phyloP scores from a whole-genome alignment of 2,797 vertebrate genomes.

The Lithobates sylvaticus region DNA sequence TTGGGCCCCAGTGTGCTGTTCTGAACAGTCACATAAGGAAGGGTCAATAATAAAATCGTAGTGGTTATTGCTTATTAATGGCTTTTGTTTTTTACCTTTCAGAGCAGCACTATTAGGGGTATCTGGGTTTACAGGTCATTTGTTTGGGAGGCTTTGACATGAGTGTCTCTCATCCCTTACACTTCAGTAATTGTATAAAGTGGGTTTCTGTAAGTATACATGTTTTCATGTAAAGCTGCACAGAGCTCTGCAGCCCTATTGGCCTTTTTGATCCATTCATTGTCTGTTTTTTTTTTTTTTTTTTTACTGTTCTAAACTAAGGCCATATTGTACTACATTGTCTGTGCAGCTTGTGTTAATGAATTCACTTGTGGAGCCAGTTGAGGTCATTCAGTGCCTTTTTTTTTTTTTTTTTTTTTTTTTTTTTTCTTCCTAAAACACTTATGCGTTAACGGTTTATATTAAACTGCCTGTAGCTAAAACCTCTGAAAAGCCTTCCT shows the following conservation, averaged over 20 bases:
- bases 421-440: neutral
- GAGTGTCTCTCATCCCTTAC: slow-evolving; percentile 13
- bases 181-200: slow-evolving; percentile 21
- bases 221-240: slow-evolving; percentile 42
- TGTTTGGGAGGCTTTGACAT: slow-evolving; percentile 33
- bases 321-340: slow-evolving; percentile 15
- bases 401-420: slow-evolving; percentile 1
- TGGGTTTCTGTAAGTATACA: slow-evolving; percentile 50
- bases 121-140: slow-evolving; percentile 41
- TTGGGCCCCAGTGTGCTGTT: slow-evolving; percentile 39
- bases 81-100: slow-evolving; percentile 49
- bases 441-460: neutral
- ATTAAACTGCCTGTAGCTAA: slow-evolving; percentile 2
- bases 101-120: slow-evolving; percentile 48
- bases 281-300: no score
- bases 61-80: slow-evolving; percentile 41
- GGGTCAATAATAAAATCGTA: slow-evolving; percentile 25
- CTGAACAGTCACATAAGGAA: slow-evolving; percentile 23
- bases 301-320: neutral
- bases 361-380: slow-evolving; percentile 15
- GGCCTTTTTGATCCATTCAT: neutral
- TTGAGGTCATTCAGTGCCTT: slow-evolving; percentile 19
- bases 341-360: slow-evolving; percentile 37
- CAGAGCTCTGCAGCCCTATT: slow-evolving; percentile 16
- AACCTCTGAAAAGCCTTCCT: slow-evolving; percentile 44